These are phyloP conservation scores for Podarcis lilfordi DNA, from an alignment of 2,797 vertebrate species.

Conservation along the genomic window DNA sequence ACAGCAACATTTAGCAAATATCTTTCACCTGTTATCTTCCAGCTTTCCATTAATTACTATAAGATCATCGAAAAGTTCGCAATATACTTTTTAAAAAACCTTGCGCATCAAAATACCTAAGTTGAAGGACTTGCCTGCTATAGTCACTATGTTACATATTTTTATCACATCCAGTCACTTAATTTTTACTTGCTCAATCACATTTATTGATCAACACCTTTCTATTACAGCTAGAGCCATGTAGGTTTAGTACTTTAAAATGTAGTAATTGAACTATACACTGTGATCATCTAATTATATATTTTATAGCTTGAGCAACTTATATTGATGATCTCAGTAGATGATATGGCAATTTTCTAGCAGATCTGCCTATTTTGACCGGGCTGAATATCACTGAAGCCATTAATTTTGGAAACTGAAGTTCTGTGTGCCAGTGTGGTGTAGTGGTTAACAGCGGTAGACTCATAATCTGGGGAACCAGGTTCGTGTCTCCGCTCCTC, in stretches of 20 bases:
- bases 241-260: neutral
- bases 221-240: neutral
- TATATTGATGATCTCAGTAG: neutral
- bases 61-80: no score
- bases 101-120: neutral
- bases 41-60: neutral
- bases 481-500: no score
- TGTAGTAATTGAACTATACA: neutral
- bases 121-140: neutral
- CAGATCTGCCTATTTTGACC: constrained; percentile 12
- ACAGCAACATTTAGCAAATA: neutral
- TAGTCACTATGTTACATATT: neutral
- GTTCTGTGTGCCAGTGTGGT: constrained; percentile 16
- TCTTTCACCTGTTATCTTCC: neutral
- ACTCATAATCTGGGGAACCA: no score
- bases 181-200: constrained; percentile 9
- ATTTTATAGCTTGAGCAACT: constrained; percentile 16
- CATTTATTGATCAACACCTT: constrained; percentile 25
- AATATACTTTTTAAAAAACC: neutral
- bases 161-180: constrained; percentile 8
- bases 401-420: constrained; percentile 35
- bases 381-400: constrained; percentile 30
- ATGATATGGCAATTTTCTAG: constrained; percentile 32
- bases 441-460: no score
- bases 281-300: constrained; percentile 3